Conservation (phyloP, 2,888 invertebrate genomes). For the Sinohyriopsis cumingii region DNA sequence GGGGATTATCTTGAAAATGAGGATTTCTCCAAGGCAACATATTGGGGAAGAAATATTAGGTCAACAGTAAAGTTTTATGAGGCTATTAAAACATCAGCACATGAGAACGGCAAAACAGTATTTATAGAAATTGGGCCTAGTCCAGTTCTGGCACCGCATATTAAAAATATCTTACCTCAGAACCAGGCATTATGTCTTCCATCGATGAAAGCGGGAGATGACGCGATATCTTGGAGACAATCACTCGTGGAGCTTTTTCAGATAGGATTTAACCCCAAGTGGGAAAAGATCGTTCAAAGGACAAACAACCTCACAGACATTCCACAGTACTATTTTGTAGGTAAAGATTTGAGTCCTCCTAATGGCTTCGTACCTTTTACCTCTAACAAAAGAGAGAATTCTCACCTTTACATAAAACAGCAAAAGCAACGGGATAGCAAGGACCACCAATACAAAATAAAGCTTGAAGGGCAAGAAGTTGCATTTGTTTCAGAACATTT, state of each 20-base stretch:
- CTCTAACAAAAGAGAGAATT: neutral
- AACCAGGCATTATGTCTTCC: conserved; percentile 4
- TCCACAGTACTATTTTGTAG: conserved; percentile 1
- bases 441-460: neutral
- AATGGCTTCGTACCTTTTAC: too few species aligned
- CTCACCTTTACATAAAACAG: neutral
- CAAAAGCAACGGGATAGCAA: neutral
- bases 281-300: conserved; percentile 1
- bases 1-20: conserved; percentile 13
- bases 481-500: conserved; percentile 25
- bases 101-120: conserved; percentile 23
- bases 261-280: conserved; percentile 1
- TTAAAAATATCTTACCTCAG: conserved; percentile 10
- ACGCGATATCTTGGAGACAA: conserved; percentile 1
- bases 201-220: conserved; percentile 9
- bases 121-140: conserved; percentile 30
- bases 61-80: conserved; percentile 38
- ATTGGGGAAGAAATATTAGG: conserved; percentile 45
- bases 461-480: conserved; percentile 3
- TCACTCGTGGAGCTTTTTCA: conserved; percentile 4
- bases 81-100: conserved; percentile 22
- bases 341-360: too few species aligned
- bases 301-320: conserved; percentile 2
- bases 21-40: conserved; percentile 19
- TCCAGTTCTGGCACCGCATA: conserved; percentile 20